Conservation (phyloP, 1,140 invertebrate species). For the Radopholus similis region DNA sequence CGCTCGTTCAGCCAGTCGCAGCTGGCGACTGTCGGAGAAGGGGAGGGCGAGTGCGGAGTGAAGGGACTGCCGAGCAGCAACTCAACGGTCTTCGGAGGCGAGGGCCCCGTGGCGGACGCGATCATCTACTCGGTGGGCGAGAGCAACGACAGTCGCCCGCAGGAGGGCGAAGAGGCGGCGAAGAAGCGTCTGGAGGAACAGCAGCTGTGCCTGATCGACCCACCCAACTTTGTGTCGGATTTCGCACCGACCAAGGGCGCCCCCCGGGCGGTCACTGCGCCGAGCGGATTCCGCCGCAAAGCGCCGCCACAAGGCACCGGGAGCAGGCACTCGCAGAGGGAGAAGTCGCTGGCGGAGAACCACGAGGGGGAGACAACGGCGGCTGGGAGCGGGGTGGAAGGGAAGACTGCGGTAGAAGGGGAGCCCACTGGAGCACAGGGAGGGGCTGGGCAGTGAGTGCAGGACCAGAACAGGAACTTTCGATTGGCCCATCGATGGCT, state of each 20-base stretch:
- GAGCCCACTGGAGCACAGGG: no score
- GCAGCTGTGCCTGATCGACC: background rate
- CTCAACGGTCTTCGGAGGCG: background rate
- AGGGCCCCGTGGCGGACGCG: background rate
- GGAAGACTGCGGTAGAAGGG: background rate
- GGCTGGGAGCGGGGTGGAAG: background rate
- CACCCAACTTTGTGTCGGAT: background rate
- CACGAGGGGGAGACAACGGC: background rate
- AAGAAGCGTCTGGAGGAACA: background rate
- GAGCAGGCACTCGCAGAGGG: background rate
- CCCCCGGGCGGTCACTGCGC: slow-evolving; percentile 3
- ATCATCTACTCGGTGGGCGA: background rate
- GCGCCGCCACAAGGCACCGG: background rate
- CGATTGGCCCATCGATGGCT: no score
- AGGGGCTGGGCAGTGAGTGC: no score
- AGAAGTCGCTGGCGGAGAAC: background rate
- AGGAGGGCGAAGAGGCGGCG: background rate
- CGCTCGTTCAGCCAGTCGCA: slow-evolving; percentile 44
- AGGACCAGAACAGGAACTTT: no score
- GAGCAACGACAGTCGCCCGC: no score
- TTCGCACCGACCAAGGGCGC: background rate
- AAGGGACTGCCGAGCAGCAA: background rate
- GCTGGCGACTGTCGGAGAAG: background rate
- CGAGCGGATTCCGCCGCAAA: slow-evolving; percentile 12
- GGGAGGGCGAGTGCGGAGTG: background rate